These are phyloP conservation scores for Cataglyphis altisquamis DNA, from an alignment of 2,888 invertebrate genomes.

Conservation along the genomic window DNA sequence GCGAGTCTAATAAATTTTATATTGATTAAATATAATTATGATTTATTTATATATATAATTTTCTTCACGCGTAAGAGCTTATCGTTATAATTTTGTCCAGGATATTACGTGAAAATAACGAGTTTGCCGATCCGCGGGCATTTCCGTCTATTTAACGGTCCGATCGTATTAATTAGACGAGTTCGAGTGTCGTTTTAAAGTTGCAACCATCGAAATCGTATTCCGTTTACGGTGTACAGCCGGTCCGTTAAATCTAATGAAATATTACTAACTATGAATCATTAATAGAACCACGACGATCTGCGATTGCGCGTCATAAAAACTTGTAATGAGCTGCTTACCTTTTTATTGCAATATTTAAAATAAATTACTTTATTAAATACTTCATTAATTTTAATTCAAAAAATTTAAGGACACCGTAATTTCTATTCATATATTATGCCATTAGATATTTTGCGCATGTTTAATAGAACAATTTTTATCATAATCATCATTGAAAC, in stretches of 20 bases:
- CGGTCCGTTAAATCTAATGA: conserved; percentile 65
- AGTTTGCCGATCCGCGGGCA: conserved; percentile 23
- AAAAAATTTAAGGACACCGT: not conserved
- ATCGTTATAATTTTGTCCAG: not conserved
- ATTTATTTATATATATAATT: not conserved
- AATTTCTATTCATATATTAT: not conserved
- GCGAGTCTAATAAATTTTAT: not conserved
- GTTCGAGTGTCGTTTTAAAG: conserved; percentile 53
- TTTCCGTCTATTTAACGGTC: conserved; percentile 52
- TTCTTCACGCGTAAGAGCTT: not conserved
- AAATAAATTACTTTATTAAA: not conserved
- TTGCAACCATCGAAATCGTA: conserved; percentile 60
- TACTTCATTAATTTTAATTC: not conserved
- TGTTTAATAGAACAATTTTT: not conserved
- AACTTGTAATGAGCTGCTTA: conserved; percentile 47
- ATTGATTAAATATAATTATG: not conserved
- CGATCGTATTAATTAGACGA: conserved; percentile 65
- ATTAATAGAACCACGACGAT: conserved; percentile 67
- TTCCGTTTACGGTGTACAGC: conserved; percentile 51
- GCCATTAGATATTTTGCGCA: not conserved
- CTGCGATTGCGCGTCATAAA: conserved; percentile 52
- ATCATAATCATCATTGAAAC: not conserved
- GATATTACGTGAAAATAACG: conserved; percentile 7
- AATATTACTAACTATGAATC: conserved; percentile 71
- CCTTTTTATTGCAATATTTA: conserved; percentile 5